Evolutionary conservation across 2,113 vertebrate species (phyloP).

Genomic region (Martes martes): DNA sequence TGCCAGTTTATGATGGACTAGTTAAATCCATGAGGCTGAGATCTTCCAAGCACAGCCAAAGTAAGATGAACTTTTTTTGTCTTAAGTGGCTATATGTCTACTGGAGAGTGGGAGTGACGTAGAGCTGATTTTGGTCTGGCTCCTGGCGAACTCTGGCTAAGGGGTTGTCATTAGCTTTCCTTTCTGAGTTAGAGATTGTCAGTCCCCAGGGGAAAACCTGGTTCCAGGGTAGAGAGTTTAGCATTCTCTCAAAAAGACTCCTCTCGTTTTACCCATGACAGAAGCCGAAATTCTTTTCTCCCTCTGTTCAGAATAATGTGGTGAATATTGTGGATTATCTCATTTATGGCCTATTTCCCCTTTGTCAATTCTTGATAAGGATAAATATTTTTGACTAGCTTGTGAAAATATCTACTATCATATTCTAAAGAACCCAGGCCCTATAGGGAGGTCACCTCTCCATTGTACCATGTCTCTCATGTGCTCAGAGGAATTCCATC

Average conservation of each 20-base stretch:
- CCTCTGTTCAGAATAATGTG: neutral
- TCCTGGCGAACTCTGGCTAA: neutral
- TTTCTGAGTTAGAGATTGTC: neutral
- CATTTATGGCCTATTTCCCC: neutral
- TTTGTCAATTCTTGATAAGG: neutral
- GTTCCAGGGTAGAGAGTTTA: neutral
- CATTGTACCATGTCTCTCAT: neutral
- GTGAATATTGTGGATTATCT: neutral
- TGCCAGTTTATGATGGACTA: neutral
- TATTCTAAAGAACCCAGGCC: neutral
- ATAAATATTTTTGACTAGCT: neutral
- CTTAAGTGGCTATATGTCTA: conserved; percentile 20
- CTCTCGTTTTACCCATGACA: neutral
- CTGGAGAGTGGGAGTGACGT: neutral
- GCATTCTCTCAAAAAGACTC: neutral
- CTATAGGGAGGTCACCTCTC: neutral
- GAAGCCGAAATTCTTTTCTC: neutral
- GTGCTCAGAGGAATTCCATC: neutral
- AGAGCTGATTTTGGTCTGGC: neutral
- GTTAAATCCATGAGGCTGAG: neutral
- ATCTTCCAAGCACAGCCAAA: conserved; percentile 9
- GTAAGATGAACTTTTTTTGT: neutral
- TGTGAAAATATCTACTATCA: neutral
- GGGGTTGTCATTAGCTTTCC: neutral
- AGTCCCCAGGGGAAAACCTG: neutral